A percentile compares a stretch with the other conserved stretches of the same genome.
These are phyloP conservation scores for Melolontha melolontha DNA, from an alignment of 2,888 invertebrate genomes.

Conservation along the genomic window DNA sequence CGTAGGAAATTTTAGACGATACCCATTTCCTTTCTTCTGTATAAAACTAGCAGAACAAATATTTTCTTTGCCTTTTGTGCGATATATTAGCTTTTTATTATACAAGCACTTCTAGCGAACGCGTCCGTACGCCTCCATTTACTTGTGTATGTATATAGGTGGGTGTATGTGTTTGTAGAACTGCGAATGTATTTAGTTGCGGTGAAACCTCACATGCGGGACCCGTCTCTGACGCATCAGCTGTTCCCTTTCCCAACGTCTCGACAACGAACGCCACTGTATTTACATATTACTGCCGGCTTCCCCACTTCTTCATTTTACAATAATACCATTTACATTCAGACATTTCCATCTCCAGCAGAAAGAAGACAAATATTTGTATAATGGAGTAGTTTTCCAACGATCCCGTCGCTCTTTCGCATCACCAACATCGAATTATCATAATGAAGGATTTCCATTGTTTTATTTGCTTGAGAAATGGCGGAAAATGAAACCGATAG, in stretches of 20 bases:
- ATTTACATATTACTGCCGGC: conserved; percentile 58
- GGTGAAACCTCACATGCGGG: conserved; percentile 13
- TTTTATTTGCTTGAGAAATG: conserved; percentile 43
- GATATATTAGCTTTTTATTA: conserved; percentile 32
- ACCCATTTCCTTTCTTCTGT: conserved; percentile 7
- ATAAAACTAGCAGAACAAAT: conserved; percentile 38
- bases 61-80: conserved; percentile 36
- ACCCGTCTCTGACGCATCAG: conserved; percentile 43
- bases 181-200: too few relatives aligned
- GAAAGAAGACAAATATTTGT: conserved; percentile 64
- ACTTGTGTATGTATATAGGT: conserved; percentile 4
- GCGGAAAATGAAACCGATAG: conserved; percentile 41
- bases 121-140: conserved; percentile 3
- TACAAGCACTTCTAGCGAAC: conserved; percentile 13
- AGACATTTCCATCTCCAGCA: conserved; percentile 57
- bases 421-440: conserved; percentile 46
- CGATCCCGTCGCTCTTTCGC: conserved; percentile 41
- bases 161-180: too few relatives aligned
- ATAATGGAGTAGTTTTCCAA: conserved; percentile 59
- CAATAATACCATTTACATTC: conserved; percentile 62
- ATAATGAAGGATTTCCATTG: conserved; percentile 47
- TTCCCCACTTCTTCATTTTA: conserved; percentile 60
- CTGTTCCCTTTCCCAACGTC: conserved; percentile 52
- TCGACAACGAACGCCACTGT: conserved; percentile 51
- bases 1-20: not conserved